Percentiles rank a stretch among this genome's conserved stretches.
Evolutionary conservation across 1,140 invertebrate species (phyloP).

Genomic region (Ctenoplectra terminalis): DNA sequence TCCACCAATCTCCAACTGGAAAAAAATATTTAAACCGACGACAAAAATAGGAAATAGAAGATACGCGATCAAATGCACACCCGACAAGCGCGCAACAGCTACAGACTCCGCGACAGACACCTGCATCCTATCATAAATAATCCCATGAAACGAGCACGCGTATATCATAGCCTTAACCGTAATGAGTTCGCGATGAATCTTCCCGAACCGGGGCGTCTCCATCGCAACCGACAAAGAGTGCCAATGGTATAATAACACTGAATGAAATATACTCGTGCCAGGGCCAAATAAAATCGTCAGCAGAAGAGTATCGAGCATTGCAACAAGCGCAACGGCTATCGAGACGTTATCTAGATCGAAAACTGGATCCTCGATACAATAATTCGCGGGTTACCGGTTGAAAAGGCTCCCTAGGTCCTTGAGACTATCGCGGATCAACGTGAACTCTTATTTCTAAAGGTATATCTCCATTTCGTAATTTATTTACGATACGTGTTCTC

Average conservation of each 20-base stretch:
- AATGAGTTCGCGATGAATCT: conserved; percentile 33
- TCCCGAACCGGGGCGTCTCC: neutral
- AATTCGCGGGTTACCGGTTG: neutral
- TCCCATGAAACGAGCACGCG: neutral
- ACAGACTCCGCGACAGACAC: neutral
- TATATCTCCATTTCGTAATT: no score
- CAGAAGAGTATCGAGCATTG: neutral
- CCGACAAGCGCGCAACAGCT: neutral
- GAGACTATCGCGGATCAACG: neutral
- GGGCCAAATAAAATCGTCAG: conserved; percentile 11
- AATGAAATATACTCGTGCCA: neutral
- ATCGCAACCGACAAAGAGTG: neutral
- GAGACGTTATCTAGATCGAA: conserved; percentile 33
- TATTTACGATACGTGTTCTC: no score
- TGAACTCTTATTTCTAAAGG: no score
- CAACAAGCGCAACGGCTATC: no score
- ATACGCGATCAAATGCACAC: no score
- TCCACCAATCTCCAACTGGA: no score
- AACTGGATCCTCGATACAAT: conserved; percentile 38
- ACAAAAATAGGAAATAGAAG: no score
- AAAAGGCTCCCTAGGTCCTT: neutral
- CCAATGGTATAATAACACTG: neutral
- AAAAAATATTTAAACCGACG: no score
- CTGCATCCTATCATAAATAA: conserved; percentile 29
- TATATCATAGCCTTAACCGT: conserved; percentile 24